A percentile compares a stretch with the other conserved stretches of the same genome.
phyloP scores from a whole-genome alignment of 2,888 invertebrate genomes.

The Globia sparganii region DNA sequence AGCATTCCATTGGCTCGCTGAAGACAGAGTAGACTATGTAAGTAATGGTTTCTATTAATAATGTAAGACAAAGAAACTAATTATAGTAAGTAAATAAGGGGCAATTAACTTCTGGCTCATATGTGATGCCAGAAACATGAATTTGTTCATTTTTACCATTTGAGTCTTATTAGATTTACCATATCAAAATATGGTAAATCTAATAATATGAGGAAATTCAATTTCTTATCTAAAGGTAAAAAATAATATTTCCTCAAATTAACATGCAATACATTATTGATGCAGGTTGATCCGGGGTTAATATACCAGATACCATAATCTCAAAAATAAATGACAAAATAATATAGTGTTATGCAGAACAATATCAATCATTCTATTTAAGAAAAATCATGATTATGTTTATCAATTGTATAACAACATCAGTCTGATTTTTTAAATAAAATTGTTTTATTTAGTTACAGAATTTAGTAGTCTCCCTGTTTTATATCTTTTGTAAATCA shows the following conservation, averaged over 20 bases:
- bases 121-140: slow-evolving; percentile 16
- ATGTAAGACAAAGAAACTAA: slow-evolving; percentile 49
- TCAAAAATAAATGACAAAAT: neutral
- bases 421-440: neutral
- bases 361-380: neutral
- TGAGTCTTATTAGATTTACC: neutral
- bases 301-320: neutral
- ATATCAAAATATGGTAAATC: no score
- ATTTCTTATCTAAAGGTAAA: no score
- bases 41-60: slow-evolving; percentile 85
- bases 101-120: slow-evolving; percentile 19
- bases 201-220: no score
- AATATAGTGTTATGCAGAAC: neutral
- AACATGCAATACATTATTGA: neutral
- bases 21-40: slow-evolving; percentile 99
- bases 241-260: neutral
- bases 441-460: neutral
- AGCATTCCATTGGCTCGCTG: slow-evolving; percentile 99
- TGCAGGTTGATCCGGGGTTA: neutral
- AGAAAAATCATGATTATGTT: neutral
- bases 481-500: no score
- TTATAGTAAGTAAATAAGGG: slow-evolving; percentile 32
- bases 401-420: neutral
- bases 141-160: neutral
- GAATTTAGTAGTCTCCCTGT: neutral